Base-by-base conservation (phyloP, 2,888 invertebrate genomes). In the Panzeria rudis region DNA sequence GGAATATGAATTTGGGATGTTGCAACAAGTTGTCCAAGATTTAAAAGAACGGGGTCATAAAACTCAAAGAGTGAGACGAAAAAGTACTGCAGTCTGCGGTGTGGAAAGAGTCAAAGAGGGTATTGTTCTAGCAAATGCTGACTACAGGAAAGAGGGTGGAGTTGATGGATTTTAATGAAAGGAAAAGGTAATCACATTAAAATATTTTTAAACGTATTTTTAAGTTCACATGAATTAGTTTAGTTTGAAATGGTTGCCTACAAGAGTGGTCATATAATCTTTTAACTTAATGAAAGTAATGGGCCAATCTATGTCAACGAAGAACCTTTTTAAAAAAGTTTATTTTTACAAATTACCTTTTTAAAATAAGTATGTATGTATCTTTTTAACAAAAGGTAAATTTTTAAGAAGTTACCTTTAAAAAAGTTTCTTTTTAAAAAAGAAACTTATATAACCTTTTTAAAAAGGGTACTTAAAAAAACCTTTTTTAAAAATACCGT, bases 101-200 rank as follows among this genome's bases (percentile, higher is more conserved):
- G 93, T 97, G 20, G 94, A 93, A 59, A 94, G 93, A 86, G 93
- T 94, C 73, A 94, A 93, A 52, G 23, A 71, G 0, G 94, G 94
- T 0, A 94, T 93, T 0, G 94, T 97, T 29, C 94, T 94, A 88
- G 96, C 95, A 0, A 97, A 97, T 91, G 95, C 96, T 0, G 97
- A 98, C 92, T 96, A 94, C 90, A 94, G 97, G 83, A 97, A 97
- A 92, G 95, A 95, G 7, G 97, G 97, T 0, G 96, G 96, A 62
- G 96, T 97, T 0, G 94, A 94, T 64, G 98, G 96, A 32, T 92
- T 95, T 88, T 94, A 83, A 78, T n/a, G 52, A 83, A 50, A 47
- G 20, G 8, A n/a, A 54, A 73, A 38, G 20, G 50, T 50, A 50
- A 20, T 20, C 8, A 7, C 20, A 32, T 25, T 52, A 11, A 11